A percentile compares a stretch with the other conserved stretches of the same genome.
Evolutionary conservation across 2,113 vertebrate species (phyloP).

Genomic region (Gyps fulvus): DNA sequence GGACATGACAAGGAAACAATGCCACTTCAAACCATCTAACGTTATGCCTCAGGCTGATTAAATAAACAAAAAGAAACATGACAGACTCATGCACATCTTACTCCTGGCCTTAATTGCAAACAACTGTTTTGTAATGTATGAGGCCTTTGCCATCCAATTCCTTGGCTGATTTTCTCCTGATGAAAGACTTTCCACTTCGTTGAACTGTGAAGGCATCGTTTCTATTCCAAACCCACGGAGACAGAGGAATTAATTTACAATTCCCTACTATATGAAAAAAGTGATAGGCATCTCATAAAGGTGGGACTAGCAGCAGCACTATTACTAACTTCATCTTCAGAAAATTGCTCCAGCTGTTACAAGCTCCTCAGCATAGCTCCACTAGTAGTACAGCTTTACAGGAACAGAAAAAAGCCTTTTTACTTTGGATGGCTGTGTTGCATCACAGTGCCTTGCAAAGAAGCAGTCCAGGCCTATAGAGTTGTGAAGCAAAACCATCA

Average conservation of each 20-base stretch:
- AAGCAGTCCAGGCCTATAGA: neutral
- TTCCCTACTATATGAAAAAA: constrained; percentile 10
- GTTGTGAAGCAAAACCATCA: neutral
- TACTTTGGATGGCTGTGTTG: neutral
- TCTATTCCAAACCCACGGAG: constrained; percentile 29
- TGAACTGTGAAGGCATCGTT: constrained; percentile 45
- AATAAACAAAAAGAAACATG: constrained; percentile 48
- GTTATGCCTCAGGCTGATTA: constrained; percentile 40
- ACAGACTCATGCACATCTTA: constrained; percentile 22
- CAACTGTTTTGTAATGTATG: constrained; percentile 49
- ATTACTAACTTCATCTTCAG: constrained; percentile 11
- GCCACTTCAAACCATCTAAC: neutral
- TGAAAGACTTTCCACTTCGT: constrained; percentile 55
- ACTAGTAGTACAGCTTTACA: neutral
- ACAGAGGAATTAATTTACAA: constrained; percentile 39
- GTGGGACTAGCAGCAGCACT: neutral
- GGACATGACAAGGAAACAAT: neutral
- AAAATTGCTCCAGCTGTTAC: constrained; percentile 1
- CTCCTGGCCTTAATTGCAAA: constrained; percentile 49
- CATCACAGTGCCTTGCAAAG: neutral
- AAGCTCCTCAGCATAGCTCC: neutral
- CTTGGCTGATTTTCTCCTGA: constrained; percentile 46
- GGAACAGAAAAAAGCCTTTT: neutral
- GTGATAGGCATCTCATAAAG: neutral
- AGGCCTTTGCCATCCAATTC: constrained; percentile 36